Percentiles rank a stretch among this genome's conserved stretches.
These are phyloP conservation scores for Notarius quadriscutis DNA, from an alignment of 2,113 vertebrate genomes.

Conservation along the genomic window DNA sequence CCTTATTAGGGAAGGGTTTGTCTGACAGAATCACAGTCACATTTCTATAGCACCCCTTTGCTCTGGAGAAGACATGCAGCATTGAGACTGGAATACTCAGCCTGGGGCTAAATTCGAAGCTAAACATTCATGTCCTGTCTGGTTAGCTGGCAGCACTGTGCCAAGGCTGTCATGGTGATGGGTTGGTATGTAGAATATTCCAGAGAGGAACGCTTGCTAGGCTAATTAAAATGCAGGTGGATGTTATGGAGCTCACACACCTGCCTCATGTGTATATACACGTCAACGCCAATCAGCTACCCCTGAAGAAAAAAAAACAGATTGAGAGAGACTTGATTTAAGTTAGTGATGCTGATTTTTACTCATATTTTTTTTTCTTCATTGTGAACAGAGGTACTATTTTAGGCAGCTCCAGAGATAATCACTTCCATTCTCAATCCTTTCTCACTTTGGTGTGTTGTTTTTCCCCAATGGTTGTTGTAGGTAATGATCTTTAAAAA, in stretches of 20 bases:
- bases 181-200: constrained; percentile 66
- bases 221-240: constrained; percentile 87
- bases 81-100: constrained; percentile 21
- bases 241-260: constrained; percentile 56
- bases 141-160: constrained; percentile 38
- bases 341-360: constrained; percentile 16
- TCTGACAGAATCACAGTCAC: not conserved
- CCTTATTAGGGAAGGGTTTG: not conserved
- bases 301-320: constrained; percentile 55
- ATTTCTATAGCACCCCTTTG: not conserved
- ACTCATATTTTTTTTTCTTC: not conserved
- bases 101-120: constrained; percentile 34
- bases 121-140: constrained; percentile 45
- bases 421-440: constrained; percentile 2
- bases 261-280: constrained; percentile 57
- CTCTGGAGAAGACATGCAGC: constrained; percentile 13
- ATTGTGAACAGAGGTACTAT: not conserved
- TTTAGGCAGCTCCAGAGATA: constrained; percentile 2
- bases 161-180: constrained; percentile 49
- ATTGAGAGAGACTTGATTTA: constrained; percentile 11
- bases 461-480: not conserved
- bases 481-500: constrained; percentile 7
- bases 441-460: not conserved
- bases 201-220: constrained; percentile 69
- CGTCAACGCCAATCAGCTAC: constrained; percentile 72